phyloP scores from a whole-genome alignment of 2,113 vertebrate species.

The Aegithalos caudatus region DNA sequence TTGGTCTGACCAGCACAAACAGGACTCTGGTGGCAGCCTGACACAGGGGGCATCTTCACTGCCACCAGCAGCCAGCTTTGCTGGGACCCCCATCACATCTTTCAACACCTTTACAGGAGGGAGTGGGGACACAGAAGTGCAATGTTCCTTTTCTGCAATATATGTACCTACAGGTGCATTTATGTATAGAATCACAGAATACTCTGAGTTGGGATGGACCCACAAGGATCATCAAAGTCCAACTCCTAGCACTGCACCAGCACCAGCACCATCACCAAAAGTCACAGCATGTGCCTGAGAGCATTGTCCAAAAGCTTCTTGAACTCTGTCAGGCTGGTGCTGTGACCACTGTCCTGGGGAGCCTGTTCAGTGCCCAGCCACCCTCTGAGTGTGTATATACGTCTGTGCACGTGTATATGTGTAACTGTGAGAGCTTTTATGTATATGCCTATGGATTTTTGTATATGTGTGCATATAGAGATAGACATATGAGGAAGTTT shows the following conservation, averaged over 20 bases:
- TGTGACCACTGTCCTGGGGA: neutral
- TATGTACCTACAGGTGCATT: neutral
- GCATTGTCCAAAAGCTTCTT: neutral
- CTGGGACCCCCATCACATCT: fast-evolving
- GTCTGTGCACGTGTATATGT: neutral
- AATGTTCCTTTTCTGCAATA: neutral
- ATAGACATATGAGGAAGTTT: neutral
- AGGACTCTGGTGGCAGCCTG: neutral
- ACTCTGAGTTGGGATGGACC: neutral
- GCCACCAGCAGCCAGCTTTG: fast-evolving
- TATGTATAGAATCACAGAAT: too few species aligned
- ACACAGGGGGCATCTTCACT: fast-evolving
- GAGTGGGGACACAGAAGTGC: neutral
- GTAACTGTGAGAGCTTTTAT: neutral
- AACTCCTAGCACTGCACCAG: neutral
- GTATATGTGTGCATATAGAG: fast-evolving
- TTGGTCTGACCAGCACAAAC: neutral
- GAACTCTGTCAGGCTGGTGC: neutral
- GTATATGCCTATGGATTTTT: neutral
- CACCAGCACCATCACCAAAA: neutral
- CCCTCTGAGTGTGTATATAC: fast-evolving
- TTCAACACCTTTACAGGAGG: fast-evolving
- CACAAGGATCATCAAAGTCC: neutral
- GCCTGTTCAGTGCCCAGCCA: neutral
- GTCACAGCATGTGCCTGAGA: fast-evolving